These are phyloP conservation scores for Lamellibrachia columna DNA, from an alignment of 2,888 invertebrate genomes.

Conservation along the genomic window DNA sequence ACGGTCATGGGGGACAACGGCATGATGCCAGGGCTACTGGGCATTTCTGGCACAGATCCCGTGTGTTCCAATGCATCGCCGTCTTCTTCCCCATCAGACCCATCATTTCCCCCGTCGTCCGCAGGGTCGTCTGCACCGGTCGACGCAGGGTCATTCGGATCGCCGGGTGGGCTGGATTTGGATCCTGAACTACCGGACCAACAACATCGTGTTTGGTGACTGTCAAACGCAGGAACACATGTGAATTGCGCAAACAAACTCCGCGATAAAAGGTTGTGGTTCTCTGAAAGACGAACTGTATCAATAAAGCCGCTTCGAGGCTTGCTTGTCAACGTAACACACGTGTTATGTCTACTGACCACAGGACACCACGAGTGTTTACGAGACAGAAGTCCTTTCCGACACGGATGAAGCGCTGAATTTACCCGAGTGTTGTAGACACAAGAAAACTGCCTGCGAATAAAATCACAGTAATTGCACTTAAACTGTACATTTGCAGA, in stretches of 20 bases:
- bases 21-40: constrained; percentile 25
- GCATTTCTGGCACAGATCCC: not conserved
- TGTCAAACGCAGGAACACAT: not conserved
- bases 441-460: constrained; percentile 16
- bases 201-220: not conserved
- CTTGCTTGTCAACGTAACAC: not conserved
- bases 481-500: not conserved
- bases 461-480: constrained; percentile 13
- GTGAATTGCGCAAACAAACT: not conserved
- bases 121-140: not conserved
- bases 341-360: not conserved
- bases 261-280: not conserved
- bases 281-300: not conserved
- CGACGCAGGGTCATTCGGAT: not conserved
- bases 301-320: not conserved
- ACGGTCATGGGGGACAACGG: constrained; percentile 42
- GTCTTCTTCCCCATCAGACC: constrained; percentile 28
- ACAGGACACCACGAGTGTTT: not conserved
- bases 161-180: not conserved
- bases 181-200: not conserved
- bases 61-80: constrained; percentile 18
- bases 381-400: not conserved
- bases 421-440: not conserved
- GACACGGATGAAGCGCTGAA: constrained; percentile 8
- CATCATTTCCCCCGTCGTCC: not conserved